Conservation (phyloP, 2,797 vertebrate species). For the Lutjanus argentimaculatus region DNA sequence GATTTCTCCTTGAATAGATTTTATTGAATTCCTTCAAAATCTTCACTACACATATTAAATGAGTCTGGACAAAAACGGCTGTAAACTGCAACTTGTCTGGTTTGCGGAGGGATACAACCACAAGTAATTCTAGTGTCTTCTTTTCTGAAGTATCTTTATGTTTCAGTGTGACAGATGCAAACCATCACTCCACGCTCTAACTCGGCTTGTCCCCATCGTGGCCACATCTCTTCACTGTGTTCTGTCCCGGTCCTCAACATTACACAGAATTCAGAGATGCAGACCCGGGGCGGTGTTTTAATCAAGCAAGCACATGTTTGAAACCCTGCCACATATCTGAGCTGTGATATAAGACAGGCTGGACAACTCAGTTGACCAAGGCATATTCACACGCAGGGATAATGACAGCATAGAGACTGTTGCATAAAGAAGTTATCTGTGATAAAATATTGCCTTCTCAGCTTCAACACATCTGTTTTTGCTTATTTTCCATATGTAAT, state of each 20-base stretch:
- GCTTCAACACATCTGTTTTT: conserved; percentile 11
- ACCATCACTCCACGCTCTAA: neutral
- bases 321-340: conserved; percentile 33
- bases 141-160: neutral
- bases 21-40: too few species aligned
- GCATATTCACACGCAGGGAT: neutral
- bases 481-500: conserved; percentile 16
- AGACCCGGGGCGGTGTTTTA: conserved; percentile 1
- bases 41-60: too few species aligned
- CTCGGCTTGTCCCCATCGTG: conserved; percentile 47
- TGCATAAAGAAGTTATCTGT: conserved; percentile 14
- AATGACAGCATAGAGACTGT: neutral
- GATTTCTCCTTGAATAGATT: too few species aligned
- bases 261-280: neutral
- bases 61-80: too few species aligned
- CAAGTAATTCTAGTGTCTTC: too few species aligned
- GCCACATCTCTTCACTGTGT: conserved; percentile 14
- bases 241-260: conserved; percentile 15
- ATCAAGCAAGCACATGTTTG: conserved; percentile 58
- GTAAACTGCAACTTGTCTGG: too few species aligned
- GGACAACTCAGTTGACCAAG: conserved; percentile 4
- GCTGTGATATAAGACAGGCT: conserved; percentile 40
- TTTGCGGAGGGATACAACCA: too few species aligned
- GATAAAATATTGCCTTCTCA: conserved; percentile 28
- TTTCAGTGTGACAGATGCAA: neutral